Percentiles rank a stretch among this genome's conserved stretches.
Conservation (phyloP, 92 coral and sea anemone species). For the Paramuricea clavata region DNA sequence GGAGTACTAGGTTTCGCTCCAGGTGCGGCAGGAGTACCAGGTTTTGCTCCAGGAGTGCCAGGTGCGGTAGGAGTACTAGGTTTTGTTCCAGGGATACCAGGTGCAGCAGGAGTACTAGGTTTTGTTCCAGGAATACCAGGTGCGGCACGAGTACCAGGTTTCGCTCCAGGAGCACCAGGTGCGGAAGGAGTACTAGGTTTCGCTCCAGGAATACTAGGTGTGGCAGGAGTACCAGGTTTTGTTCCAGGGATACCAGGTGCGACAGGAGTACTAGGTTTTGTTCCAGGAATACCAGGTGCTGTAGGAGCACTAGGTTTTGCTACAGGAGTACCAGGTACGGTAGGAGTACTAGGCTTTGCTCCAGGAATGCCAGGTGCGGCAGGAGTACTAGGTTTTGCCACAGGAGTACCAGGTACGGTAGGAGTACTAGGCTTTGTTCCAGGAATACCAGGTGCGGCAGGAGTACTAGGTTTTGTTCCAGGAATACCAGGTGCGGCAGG, state of each 20-base stretch:
- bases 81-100: not conserved
- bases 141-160: conserved; percentile 2
- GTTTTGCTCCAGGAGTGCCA: not conserved
- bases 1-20: not conserved
- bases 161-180: not conserved
- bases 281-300: not conserved
- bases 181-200: not conserved
- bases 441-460: not conserved
- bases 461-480: not conserved
- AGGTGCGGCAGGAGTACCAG: conserved; percentile 6
- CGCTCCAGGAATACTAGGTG: too few relatives aligned
- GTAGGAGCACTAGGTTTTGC: not conserved
- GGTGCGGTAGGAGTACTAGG: conserved; percentile 7
- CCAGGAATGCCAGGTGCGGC: not conserved
- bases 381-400: not conserved
- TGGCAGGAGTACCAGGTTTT: not conserved
- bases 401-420: not conserved
- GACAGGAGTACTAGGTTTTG: not conserved
- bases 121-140: not conserved
- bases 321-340: not conserved
- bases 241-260: not conserved
- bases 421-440: not conserved
- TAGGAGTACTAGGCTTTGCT: not conserved
- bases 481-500: not conserved
- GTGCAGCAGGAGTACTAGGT: not conserved